A percentile compares a stretch with the other conserved stretches of the same genome.
These are phyloP conservation scores for Pseudococcus longispinus DNA, from an alignment of 2,888 invertebrate species.

Conservation along the genomic window DNA sequence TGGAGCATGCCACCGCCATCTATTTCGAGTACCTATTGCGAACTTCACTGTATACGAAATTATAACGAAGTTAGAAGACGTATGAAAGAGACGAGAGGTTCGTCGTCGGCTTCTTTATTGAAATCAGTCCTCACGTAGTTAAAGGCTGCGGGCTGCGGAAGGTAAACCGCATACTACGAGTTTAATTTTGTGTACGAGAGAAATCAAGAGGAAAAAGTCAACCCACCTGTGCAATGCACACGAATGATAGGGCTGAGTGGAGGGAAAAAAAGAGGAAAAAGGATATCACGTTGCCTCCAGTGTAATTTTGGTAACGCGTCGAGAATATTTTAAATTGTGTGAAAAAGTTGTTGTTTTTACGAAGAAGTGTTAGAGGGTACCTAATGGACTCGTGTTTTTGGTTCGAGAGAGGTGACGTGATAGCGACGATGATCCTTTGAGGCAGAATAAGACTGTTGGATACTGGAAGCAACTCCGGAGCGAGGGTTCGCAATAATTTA, in stretches of 20 bases:
- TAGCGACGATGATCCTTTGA: conserved; percentile 35
- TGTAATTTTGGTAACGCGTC: conserved; percentile 15
- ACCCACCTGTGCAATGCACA: neutral
- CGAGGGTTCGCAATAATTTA: conserved; percentile 35
- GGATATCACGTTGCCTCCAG: neutral
- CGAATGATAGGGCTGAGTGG: neutral
- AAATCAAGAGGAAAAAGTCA: neutral
- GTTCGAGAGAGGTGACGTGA: neutral
- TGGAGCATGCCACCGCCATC: neutral
- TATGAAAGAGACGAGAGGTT: neutral
- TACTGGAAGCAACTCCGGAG: neutral
- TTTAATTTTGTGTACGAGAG: neutral
- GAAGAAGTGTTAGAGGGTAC: neutral
- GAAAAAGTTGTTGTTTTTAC: conserved; percentile 20
- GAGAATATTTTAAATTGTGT: conserved; percentile 26
- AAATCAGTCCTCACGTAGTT: neutral
- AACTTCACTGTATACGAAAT: neutral
- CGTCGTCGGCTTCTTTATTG: neutral
- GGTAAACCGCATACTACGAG: neutral
- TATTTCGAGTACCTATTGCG: neutral
- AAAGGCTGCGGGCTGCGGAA: neutral
- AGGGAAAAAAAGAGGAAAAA: neutral
- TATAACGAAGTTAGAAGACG: neutral
- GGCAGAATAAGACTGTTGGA: conserved; percentile 50
- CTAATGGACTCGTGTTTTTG: conserved; percentile 15